Percentiles rank a stretch among this genome's conserved stretches.
phyloP scores from a whole-genome alignment of 2,113 vertebrate species.

The Poicephalus gulielmi region DNA sequence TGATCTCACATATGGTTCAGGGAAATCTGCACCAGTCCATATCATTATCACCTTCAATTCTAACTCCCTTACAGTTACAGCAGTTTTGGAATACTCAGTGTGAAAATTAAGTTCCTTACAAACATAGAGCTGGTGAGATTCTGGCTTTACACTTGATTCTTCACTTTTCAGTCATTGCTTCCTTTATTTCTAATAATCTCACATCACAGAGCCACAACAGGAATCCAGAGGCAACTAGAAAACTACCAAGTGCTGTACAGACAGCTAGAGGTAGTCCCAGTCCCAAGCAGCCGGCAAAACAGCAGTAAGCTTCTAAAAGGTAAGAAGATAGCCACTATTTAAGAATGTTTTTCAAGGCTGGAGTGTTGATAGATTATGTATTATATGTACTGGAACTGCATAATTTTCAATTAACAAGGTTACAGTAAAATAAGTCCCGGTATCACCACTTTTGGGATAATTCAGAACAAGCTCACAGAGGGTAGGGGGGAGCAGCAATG shows the following conservation, averaged over 20 bases:
- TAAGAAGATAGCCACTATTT: background rate
- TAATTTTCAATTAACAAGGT: background rate
- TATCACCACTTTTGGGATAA: background rate
- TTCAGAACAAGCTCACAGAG: background rate
- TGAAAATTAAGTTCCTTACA: slow-evolving; percentile 21
- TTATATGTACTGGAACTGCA: background rate
- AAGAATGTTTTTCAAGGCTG: background rate
- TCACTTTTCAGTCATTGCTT: background rate
- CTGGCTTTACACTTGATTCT: background rate
- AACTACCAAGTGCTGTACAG: background rate
- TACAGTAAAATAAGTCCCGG: background rate
- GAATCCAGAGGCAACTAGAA: background rate
- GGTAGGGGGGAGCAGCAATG: fast-evolving
- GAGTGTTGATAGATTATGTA: background rate
- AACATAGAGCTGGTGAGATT: slow-evolving; percentile 6
- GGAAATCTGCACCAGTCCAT: slow-evolving; percentile 54
- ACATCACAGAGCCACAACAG: background rate
- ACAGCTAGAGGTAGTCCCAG: background rate
- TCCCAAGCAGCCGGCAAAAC: background rate
- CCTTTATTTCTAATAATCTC: background rate
- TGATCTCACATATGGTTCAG: slow-evolving; percentile 5
- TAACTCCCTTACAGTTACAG: slow-evolving; percentile 17
- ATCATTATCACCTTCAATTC: slow-evolving; percentile 53
- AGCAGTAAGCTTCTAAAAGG: background rate
- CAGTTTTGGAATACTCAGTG: slow-evolving; percentile 28